Conservation (phyloP, 1,140 invertebrate species). For the Caenorhabditis latens region DNA sequence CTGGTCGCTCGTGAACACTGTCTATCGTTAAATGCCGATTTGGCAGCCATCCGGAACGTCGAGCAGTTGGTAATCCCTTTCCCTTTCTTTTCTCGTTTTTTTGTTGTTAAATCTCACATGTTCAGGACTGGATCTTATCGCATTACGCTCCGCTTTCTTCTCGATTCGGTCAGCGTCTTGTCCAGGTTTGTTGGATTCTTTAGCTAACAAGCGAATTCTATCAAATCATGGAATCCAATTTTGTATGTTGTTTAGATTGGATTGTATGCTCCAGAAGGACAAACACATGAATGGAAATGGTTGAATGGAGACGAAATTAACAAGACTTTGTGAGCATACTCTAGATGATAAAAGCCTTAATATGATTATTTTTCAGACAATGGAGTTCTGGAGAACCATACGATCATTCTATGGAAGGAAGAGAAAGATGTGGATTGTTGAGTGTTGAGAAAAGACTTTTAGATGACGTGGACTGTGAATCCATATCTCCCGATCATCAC, state of each 20-base stretch:
- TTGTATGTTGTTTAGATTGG: conserved; percentile 17
- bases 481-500: conserved; percentile 6
- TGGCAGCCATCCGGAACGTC: conserved; percentile 52
- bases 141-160: conserved; percentile 47
- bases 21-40: conserved; percentile 50
- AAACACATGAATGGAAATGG: conserved; percentile 51
- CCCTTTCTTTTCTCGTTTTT: background rate
- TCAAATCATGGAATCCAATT: background rate
- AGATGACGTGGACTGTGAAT: conserved; percentile 47
- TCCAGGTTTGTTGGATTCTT: conserved; percentile 31
- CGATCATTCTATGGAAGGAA: conserved; percentile 44
- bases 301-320: conserved; percentile 44
- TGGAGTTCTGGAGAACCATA: conserved; percentile 49
- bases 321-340: conserved; percentile 2
- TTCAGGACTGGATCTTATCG: conserved; percentile 56
- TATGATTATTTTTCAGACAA: background rate
- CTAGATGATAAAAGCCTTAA: background rate
- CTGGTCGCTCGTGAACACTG: conserved; percentile 35
- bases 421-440: conserved; percentile 40
- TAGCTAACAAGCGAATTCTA: conserved; percentile 5
- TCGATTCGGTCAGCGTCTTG: conserved; percentile 33
- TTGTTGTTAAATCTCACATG: conserved; percentile 35
- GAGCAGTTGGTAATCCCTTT: conserved; percentile 51
- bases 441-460: conserved; percentile 41
- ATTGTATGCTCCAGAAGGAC: conserved; percentile 48